Base-by-base conservation (phyloP, 2,113 vertebrate species). In the Noturus placidus region DNA sequence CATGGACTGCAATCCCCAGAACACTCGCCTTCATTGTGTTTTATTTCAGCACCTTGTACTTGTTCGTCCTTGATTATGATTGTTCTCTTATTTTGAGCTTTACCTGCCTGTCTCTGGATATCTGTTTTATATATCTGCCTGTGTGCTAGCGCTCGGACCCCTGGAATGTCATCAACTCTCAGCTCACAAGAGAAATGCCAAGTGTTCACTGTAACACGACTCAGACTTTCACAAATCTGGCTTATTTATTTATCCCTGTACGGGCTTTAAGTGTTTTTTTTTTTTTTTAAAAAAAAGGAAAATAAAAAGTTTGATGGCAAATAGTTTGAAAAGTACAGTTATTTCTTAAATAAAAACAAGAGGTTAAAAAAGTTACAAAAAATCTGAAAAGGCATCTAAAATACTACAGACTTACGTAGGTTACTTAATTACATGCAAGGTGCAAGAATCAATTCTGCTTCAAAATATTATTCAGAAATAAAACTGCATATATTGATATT, bases 231-330 rank as follows among this genome's bases (percentile, higher is more conserved):
- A 85, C 79, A 88, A 67, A 52, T 79, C 38, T 85, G 83, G 61
- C 61, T 86, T 89, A 81, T 87, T 87, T 82, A 87, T 89, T 76
- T 82, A 22, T 69, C 83, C 86, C 67, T 57, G 82, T 82, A 50
- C 15, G 42, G 80, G 33, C 54, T 72, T 82, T 50, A 82, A 72
- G 9, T 59, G 33, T 61, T 57, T 76, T n/a, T 59, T 7, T 69
- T 46, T 67, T 59, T 65, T 13, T n/a, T n/a, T n/a, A 72, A 59
- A 56, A 70, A 46, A 56, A 0, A 8, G 11, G 19, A 67, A 79
- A 74, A 9, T 30, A 82, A 56, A 83, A 54, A 6, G 7, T 19
- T 59, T 50, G 38, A 63, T 76, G 52, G 46, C 65, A 82, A 46
- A 69, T 87, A 76, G 63, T 84, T 87, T 17, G 87, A 69, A 81